Evolutionary conservation across 2,113 vertebrate genomes (phyloP), one percentile per base, ranked within the genome.

Genomic region (Pluvialis apricaria): DNA sequence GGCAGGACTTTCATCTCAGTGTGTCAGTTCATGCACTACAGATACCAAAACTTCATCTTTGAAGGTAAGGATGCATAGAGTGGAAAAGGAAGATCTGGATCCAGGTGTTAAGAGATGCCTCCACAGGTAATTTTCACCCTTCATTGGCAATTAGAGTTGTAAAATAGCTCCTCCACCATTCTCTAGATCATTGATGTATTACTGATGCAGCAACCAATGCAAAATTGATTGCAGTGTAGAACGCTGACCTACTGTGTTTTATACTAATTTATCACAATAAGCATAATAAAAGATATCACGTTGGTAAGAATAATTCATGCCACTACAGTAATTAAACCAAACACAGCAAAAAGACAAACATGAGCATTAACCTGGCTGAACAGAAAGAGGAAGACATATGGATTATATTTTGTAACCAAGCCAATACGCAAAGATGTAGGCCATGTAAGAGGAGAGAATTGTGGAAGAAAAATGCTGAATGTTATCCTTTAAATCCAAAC

Each of bases 221-320:
- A 80, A 60, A 66, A 55, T 7, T 44, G 10, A 75, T 40, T 57
- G 40, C 9, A 36, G 40, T 20, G 22, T 8, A 61, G 36, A 79
- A 82, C 2, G 2, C 24, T 80, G 36, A 68, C 61, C 38, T 60
- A 19, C 55, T 38, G 21, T 31, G 11, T 51, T 60, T 77, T 60
- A 28, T 51, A 44, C 36, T 85, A 34, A 66, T 90, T 84, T 93
- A 68, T 92, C 85, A 94, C 65, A 90, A 40, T 9, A 75, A 32
- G 7, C 22, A 52, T 51, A 42, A 85, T 36, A 81, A 87, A 92
- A 83, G 42, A 29, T 57, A 73, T 21, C 55, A 57, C 13, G 16
- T 13, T 71, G 13, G 20, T 65, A 81, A 58, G 36, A 86, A 87
- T 55, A 82, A 88, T 42, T 73, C 7, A 9, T 54, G 21, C 24